Percentiles rank a stretch among this genome's conserved stretches.
Conservation (phyloP, 1,140 invertebrate species). For the Dreissena rostriformis region DNA sequence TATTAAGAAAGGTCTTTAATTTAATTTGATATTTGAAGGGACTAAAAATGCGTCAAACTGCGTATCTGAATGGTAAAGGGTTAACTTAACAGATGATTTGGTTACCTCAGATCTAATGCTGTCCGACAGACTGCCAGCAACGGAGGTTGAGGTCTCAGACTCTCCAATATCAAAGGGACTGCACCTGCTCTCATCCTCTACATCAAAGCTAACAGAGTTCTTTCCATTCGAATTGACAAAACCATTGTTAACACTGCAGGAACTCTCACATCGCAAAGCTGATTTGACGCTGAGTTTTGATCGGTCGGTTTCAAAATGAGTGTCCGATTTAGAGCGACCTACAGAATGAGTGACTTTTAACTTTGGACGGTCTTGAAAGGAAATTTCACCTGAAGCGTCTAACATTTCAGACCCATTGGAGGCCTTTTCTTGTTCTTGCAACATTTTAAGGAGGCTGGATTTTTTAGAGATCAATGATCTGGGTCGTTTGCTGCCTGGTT, state of each 20-base stretch:
- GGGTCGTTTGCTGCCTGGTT: slow-evolving; percentile 35
- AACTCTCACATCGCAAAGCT: neutral
- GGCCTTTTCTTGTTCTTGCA: slow-evolving; percentile 14
- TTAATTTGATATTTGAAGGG: no score
- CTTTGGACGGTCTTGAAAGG: slow-evolving; percentile 23
- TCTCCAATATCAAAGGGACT: slow-evolving; percentile 50
- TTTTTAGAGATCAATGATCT: slow-evolving; percentile 51
- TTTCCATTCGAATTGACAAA: slow-evolving; percentile 24
- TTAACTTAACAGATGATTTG: neutral
- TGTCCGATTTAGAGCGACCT: slow-evolving; percentile 44
- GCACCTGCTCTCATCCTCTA: slow-evolving; percentile 44
- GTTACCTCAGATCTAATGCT: slow-evolving; percentile 52
- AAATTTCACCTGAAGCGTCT: slow-evolving; percentile 2
- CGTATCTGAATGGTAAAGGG: no score
- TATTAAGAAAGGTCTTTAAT: no score
- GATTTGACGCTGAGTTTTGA: neutral
- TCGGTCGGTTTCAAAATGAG: slow-evolving; percentile 41
- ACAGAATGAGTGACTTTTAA: slow-evolving; percentile 37
- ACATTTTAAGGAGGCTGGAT: slow-evolving; percentile 32
- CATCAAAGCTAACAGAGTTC: slow-evolving; percentile 48
- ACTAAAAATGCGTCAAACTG: no score
- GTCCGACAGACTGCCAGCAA: slow-evolving; percentile 40
- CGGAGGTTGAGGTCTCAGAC: slow-evolving; percentile 49
- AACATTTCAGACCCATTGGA: neutral
- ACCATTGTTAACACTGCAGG: neutral